Percentiles rank a stretch among this genome's conserved stretches.
phyloP scores from a whole-genome alignment of 2,888 invertebrate species.

The Mechanitis mazaeus region DNA sequence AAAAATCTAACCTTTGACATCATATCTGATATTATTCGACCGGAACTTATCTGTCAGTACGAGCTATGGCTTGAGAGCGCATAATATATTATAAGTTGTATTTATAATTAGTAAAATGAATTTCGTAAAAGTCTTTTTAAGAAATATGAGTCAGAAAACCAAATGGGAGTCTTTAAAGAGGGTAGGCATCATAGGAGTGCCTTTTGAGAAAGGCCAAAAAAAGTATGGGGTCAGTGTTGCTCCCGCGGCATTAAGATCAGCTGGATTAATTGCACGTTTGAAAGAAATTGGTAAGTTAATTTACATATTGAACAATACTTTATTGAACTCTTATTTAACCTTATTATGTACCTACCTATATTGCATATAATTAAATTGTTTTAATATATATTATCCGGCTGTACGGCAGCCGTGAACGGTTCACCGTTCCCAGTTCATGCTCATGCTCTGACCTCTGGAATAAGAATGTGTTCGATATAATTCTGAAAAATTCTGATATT shows the following conservation, averaged over 20 bases:
- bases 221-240: conserved; percentile 84
- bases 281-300: conserved; percentile 75
- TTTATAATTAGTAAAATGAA: conserved; percentile 45
- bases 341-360: too few relatives aligned
- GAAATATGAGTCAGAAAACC: conserved; percentile 53
- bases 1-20: conserved; percentile 27
- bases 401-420: too few relatives aligned
- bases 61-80: not conserved
- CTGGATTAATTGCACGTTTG: conserved; percentile 79
- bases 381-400: too few relatives aligned
- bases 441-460: too few relatives aligned
- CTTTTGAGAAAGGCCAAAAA: conserved; percentile 86
- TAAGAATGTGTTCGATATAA: too few relatives aligned
- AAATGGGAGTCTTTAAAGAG: conserved; percentile 58
- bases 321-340: too few relatives aligned
- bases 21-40: conserved; percentile 18
- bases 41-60: conserved; percentile 18
- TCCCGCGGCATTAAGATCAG: conserved; percentile 80
- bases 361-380: too few relatives aligned
- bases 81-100: conserved; percentile 9
- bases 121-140: conserved; percentile 49
- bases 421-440: too few relatives aligned
- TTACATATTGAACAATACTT: too few relatives aligned
- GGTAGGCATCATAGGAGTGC: conserved; percentile 87
- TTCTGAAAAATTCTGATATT: too few relatives aligned